phyloP scores from a whole-genome alignment of 2,888 invertebrate genomes.

The Tetramorium bicarinatum region DNA sequence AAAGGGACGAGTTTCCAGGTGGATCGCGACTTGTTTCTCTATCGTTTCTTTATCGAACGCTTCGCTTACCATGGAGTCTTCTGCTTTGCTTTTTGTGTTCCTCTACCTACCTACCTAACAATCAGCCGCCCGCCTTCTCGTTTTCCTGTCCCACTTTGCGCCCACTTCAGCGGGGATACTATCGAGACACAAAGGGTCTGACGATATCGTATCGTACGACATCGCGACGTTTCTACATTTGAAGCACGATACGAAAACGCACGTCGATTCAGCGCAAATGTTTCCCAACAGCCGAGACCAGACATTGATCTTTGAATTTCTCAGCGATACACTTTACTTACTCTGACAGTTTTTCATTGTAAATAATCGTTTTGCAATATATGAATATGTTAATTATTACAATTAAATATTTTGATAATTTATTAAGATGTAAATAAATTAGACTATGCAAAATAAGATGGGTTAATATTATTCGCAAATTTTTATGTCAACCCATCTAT shows the following conservation, averaged over 20 bases:
- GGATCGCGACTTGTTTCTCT: conserved; percentile 50
- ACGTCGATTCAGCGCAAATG: conserved; percentile 27
- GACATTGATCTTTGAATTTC: conserved; percentile 2
- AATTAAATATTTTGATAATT: neutral
- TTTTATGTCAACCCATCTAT: neutral
- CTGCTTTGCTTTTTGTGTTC: conserved; percentile 18
- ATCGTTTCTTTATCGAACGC: conserved; percentile 58
- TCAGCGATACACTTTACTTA: neutral
- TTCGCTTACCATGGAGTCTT: conserved; percentile 61
- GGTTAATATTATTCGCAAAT: neutral
- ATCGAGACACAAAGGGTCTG: conserved; percentile 36
- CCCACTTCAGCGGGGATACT: conserved; percentile 14
- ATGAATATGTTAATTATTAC: neutral
- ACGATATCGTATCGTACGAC: conserved; percentile 12
- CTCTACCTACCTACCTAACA: conserved; percentile 36
- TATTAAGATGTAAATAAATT: neutral
- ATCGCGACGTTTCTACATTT: conserved; percentile 18
- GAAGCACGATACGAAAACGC: conserved; percentile 13
- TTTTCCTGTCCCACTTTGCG: conserved; percentile 39
- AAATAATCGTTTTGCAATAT: neutral
- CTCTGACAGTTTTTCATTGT: neutral
- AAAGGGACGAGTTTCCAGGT: conserved; percentile 42
- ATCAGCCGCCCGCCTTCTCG: conserved; percentile 34
- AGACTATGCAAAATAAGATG: neutral
- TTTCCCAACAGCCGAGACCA: neutral